Evolutionary conservation across 2,113 vertebrate genomes (phyloP).

Genomic region (Chlorocebus sabaeus): DNA sequence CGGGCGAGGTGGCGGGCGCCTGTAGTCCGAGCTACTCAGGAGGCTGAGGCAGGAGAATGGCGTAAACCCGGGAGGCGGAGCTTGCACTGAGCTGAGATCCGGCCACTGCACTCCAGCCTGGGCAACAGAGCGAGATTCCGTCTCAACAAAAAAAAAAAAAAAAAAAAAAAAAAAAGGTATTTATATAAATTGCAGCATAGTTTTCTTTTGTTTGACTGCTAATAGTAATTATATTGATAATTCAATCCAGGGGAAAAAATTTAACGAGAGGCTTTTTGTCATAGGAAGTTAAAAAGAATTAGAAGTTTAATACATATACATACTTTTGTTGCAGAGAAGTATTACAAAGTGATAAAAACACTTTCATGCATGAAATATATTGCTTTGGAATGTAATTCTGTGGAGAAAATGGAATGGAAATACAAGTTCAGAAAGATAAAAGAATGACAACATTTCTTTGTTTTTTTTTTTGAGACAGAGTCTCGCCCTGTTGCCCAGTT

Average conservation of each 20-base stretch:
- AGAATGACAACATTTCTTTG: too few relatives aligned
- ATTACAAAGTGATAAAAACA: background rate
- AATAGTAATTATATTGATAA: background rate
- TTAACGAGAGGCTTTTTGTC: background rate
- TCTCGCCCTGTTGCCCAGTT: too few relatives aligned
- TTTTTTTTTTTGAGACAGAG: too few relatives aligned
- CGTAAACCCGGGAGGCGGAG: too few relatives aligned
- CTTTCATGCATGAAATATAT: background rate
- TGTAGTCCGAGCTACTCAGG: too few relatives aligned
- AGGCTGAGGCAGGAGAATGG: too few relatives aligned
- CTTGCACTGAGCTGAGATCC: too few relatives aligned
- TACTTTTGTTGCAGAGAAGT: background rate
- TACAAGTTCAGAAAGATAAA: background rate
- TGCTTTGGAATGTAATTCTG: background rate
- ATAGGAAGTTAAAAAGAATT: background rate
- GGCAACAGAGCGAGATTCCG: too few relatives aligned
- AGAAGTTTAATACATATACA: background rate
- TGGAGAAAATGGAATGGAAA: background rate
- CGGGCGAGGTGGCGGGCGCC: too few relatives aligned
- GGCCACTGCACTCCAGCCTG: too few relatives aligned
- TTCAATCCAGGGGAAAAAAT: background rate
- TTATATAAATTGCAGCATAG: background rate
- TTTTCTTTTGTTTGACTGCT: background rate
- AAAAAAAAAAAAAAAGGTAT: background rate
- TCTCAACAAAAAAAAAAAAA: too few relatives aligned